A percentile compares a stretch with the other conserved stretches of the same genome.
Conservation (phyloP, 2,113 vertebrate species). For the Steatornis caripensis region DNA sequence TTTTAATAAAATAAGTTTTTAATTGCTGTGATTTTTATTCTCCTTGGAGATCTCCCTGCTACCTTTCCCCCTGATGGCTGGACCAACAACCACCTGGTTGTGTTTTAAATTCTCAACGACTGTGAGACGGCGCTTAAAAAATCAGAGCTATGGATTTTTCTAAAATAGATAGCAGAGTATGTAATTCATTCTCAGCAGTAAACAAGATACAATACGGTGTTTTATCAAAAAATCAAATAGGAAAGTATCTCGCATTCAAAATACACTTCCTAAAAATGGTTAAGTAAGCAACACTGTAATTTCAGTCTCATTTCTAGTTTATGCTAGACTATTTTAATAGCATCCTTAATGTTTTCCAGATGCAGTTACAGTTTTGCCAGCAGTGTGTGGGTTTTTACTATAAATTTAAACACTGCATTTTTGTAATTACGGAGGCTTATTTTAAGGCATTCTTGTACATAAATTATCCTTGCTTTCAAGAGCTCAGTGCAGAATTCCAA, state of each 20-base stretch:
- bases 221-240: neutral
- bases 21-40: neutral
- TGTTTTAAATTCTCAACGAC: neutral
- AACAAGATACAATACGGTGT: neutral
- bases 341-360: conserved; percentile 84
- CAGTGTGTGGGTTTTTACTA: conserved; percentile 85
- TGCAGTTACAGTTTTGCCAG: conserved; percentile 78
- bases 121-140: neutral
- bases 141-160: neutral
- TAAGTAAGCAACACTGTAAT: conserved; percentile 54
- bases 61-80: neutral
- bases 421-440: conserved; percentile 83
- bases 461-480: conserved; percentile 60
- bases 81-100: neutral
- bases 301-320: conserved; percentile 43
- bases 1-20: conserved; percentile 71
- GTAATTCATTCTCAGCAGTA: neutral
- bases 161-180: neutral
- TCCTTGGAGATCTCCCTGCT: neutral
- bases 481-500: conserved; percentile 40
- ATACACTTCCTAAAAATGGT: conserved; percentile 34
- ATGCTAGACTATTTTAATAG: conserved; percentile 69
- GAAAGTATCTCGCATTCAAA: neutral
- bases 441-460: conserved; percentile 75
- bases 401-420: conserved; percentile 93